Evolutionary conservation across 2,113 vertebrate species (phyloP).

Genomic region (Cyprinus carpio): DNA sequence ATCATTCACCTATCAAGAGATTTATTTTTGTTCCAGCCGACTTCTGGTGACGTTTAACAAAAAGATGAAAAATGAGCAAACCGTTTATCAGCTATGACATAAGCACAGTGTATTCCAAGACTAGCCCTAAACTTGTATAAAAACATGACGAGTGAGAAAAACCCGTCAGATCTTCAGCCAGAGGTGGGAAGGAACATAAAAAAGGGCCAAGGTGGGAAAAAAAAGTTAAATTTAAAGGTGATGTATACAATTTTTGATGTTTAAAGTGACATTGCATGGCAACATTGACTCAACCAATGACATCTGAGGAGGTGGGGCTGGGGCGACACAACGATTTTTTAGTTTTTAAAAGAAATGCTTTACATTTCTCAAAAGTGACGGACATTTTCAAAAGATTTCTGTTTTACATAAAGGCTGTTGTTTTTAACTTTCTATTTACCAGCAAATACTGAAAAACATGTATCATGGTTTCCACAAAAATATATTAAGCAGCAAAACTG

Average conservation of each 20-base stretch:
- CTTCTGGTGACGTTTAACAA: conserved; percentile 26
- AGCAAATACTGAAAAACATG: too few relatives aligned
- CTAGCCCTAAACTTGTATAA: conserved; percentile 39
- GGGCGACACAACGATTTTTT: neutral
- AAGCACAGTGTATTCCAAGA: conserved; percentile 40
- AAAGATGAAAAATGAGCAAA: conserved; percentile 14
- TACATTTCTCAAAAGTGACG: neutral
- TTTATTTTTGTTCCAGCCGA: conserved; percentile 12
- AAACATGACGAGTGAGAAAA: conserved; percentile 6
- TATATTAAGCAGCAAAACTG: too few relatives aligned
- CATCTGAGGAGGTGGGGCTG: neutral
- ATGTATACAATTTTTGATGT: neutral
- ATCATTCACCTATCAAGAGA: conserved; percentile 17
- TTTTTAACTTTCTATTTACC: too few relatives aligned
- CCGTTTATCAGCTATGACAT: conserved; percentile 49
- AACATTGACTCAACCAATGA: neutral
- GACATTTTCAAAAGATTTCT: neutral
- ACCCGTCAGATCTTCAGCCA: conserved; percentile 36
- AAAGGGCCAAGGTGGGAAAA: neutral
- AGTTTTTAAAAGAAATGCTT: neutral
- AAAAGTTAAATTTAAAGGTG: neutral
- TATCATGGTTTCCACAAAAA: too few relatives aligned
- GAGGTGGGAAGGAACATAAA: neutral
- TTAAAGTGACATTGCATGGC: neutral
- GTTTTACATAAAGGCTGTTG: neutral